Evolutionary conservation across 2,113 vertebrate genomes (phyloP).

Genomic region (Marcusenius ussheri): DNA sequence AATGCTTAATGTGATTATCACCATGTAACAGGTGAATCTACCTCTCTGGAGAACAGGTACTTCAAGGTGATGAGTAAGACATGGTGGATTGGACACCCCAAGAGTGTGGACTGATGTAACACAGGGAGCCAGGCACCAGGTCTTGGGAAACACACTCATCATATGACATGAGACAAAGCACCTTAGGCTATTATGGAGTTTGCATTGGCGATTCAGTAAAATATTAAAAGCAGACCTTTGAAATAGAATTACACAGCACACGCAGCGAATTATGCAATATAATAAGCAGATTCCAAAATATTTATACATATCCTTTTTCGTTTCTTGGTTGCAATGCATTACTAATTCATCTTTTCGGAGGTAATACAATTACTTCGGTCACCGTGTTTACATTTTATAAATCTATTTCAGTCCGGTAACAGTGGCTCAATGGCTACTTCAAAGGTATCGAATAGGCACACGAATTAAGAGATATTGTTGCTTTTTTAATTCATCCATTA

Average conservation of each 20-base stretch:
- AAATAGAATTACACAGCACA: background rate
- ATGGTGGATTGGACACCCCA: background rate
- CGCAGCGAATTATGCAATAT: background rate
- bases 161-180: background rate
- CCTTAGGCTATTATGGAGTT: background rate
- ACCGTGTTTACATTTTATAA: background rate
- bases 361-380: background rate
- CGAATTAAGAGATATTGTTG: background rate
- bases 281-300: background rate
- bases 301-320: background rate
- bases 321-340: background rate
- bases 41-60: background rate
- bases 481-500: background rate
- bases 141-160: background rate
- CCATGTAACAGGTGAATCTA: background rate
- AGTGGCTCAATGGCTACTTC: background rate
- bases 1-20: background rate
- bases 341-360: background rate
- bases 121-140: background rate
- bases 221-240: background rate
- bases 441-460: background rate
- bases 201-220: background rate
- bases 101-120: background rate
- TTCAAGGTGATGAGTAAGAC: background rate
- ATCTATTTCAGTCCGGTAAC: background rate